These are phyloP conservation scores for Meganola albula DNA, from an alignment of 2,888 invertebrate species.

Conservation along the genomic window DNA sequence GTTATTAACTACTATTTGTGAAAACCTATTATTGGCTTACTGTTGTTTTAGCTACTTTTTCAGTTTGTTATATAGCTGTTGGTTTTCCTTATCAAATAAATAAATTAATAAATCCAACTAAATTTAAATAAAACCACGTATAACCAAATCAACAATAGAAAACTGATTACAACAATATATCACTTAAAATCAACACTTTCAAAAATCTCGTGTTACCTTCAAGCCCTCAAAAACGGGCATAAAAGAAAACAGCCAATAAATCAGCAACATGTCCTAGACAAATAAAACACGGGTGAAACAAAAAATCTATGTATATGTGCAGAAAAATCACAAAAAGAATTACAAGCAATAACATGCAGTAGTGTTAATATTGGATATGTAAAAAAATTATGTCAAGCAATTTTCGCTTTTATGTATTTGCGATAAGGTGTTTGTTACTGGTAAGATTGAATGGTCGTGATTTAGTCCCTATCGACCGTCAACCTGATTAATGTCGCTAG, in stretches of 20 bases:
- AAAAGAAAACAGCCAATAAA: constrained; percentile 66
- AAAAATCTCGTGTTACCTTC: constrained; percentile 57
- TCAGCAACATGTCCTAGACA: constrained; percentile 60
- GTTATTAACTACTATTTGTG: too few relatives aligned
- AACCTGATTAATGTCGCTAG: constrained; percentile 76
- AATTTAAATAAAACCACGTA: constrained; percentile 13
- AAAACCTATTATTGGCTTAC: too few relatives aligned
- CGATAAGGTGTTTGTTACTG: constrained; percentile 39
- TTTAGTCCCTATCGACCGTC: constrained; percentile 77
- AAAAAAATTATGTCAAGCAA: constrained; percentile 22
- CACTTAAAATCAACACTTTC: constrained; percentile 47
- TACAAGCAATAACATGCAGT: constrained; percentile 75
- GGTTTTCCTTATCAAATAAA: too few relatives aligned
- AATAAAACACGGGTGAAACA: constrained; percentile 61
- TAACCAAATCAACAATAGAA: constrained; percentile 35
- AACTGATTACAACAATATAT: constrained; percentile 45
- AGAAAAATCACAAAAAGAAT: constrained; percentile 73
- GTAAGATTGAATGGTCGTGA: constrained; percentile 58
- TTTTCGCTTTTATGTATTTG: constrained; percentile 34
- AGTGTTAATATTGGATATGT: constrained; percentile 55
- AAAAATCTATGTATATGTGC: constrained; percentile 44
- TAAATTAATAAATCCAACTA: too few relatives aligned
- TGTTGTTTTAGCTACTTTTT: too few relatives aligned
- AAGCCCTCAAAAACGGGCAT: constrained; percentile 53
- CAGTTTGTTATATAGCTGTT: too few relatives aligned